A percentile compares a stretch with the other conserved stretches of the same genome.
Evolutionary conservation across 2,797 vertebrate genomes (phyloP).

Genomic region (Malacoctenus gilli): DNA sequence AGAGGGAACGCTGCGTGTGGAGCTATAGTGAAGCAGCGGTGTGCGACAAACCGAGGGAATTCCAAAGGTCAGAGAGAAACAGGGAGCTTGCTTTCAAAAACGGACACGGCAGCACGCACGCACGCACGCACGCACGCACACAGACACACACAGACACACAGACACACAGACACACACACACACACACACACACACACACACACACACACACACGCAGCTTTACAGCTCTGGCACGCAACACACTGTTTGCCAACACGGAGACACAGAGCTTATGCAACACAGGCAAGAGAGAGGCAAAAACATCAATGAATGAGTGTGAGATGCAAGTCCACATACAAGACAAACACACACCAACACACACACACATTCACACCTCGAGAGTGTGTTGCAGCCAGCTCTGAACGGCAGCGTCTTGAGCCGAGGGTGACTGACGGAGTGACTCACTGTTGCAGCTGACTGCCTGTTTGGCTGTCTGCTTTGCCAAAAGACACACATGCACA

Average conservation of each 20-base stretch:
- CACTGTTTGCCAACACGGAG: conserved; percentile 16
- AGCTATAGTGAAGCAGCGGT: conserved; percentile 28
- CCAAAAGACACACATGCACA: conserved; percentile 32
- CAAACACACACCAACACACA: neutral
- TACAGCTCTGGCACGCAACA: conserved; percentile 4
- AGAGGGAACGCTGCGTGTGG: neutral
- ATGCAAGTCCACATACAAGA: conserved; percentile 1
- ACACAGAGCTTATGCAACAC: conserved; percentile 6
- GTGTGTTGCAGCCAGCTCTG: conserved; percentile 29
- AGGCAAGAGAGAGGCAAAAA: conserved; percentile 16
- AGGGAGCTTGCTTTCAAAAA: conserved; percentile 22
- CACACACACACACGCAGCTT: neutral
- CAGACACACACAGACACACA: conserved; percentile 8
- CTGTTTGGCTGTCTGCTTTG: conserved; percentile 45
- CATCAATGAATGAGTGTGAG: conserved; percentile 14
- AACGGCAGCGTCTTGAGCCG: conserved; percentile 39
- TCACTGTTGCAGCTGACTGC: conserved; percentile 59
- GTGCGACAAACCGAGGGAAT: conserved; percentile 27
- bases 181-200: conserved; percentile 1
- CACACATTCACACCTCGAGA: conserved; percentile 22
- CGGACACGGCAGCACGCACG: conserved; percentile 10
- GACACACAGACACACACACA: conserved; percentile 7
- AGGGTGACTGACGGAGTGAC: conserved; percentile 54
- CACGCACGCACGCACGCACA: neutral
- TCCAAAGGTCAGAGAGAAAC: conserved; percentile 63